Percentiles rank a stretch among this genome's conserved stretches.
phyloP scores from a whole-genome alignment of 2,113 vertebrate genomes.

The Scortum barcoo region DNA sequence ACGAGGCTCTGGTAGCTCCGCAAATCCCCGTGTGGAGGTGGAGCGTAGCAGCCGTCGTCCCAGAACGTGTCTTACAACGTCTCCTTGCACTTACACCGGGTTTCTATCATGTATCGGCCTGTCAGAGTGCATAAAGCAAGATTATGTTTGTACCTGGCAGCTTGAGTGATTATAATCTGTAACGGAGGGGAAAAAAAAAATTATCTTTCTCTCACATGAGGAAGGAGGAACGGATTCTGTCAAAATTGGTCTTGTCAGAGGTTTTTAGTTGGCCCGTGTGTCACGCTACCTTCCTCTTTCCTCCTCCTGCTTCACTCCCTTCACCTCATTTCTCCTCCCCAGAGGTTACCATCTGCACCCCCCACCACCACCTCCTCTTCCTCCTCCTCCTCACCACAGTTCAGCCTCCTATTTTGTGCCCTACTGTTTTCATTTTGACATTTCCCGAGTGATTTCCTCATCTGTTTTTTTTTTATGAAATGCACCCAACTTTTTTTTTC shows the following conservation, averaged over 20 bases:
- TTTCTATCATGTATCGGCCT: constrained; percentile 31
- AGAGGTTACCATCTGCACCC: constrained; percentile 66
- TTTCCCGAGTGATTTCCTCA: neutral
- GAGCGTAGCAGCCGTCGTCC: constrained; percentile 29
- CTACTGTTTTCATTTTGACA: constrained; percentile 7
- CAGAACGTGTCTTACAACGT: constrained; percentile 42
- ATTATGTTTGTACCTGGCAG: constrained; percentile 54
- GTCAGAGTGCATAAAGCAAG: constrained; percentile 23
- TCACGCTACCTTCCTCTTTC: constrained; percentile 64
- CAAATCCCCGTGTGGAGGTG: constrained; percentile 48
- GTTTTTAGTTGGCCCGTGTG: constrained; percentile 58
- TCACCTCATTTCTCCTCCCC: constrained; percentile 69
- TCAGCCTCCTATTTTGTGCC: constrained; percentile 20
- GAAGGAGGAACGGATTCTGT: constrained; percentile 43
- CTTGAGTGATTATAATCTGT: constrained; percentile 19
- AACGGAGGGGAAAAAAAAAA: constrained; percentile 34
- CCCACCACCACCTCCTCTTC: neutral
- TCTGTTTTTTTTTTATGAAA: neutral
- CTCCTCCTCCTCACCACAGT: constrained; percentile 32
- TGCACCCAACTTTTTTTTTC: neutral
- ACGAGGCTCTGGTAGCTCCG: constrained; percentile 46
- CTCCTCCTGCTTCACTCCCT: constrained; percentile 58
- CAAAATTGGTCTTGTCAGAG: constrained; percentile 53
- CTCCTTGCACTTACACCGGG: constrained; percentile 38
- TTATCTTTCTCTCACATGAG: constrained; percentile 28